Evolutionary conservation across 2,797 vertebrate genomes (phyloP), one percentile per base, ranked within the genome.

Genomic region (Sardinella longiceps): DNA sequence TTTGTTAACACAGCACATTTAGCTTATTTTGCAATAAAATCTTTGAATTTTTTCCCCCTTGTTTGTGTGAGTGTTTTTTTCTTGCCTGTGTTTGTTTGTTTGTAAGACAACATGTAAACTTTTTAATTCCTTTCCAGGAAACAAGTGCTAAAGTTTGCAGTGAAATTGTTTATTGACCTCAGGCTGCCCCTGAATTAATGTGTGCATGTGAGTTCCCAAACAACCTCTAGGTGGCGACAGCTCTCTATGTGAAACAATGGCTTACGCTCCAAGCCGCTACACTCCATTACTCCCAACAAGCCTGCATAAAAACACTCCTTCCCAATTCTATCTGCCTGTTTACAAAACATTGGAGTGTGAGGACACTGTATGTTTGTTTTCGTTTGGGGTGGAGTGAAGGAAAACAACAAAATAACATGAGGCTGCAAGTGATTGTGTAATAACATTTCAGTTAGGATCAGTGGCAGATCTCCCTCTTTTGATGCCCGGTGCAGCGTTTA

Each of bases 221-320:
- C 53, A 5, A 80, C 93, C 95, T 94, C 91, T 82, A 95, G 95
- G 91, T 91, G 95, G 81, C 94, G 94, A 93, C 86, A 95, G 87
- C 87, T 80, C 84, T 85, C 91, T 85, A 70, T 50, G 33, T 30
- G 81, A 37, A n/a, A 30, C 20, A 43, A 77, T 43, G 70, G 37
- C 18, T 70, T 23, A 28, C 25, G 23, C 51, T 53, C 10, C 58
- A 66, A 33, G 23, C 46, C 2, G 15, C 50, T 51, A 15, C 50
- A 53, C 51, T 53, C 51, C 51, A 53, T 53, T 23, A 53, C 15
- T 15, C 28, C 30, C 0, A 33, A 37, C 28, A 77, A 20, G 70
- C 70, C 30, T 20, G 60, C 60, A 30, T 14, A 74, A 77, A 74
- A 37, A 3, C 15, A 77, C 46, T 48, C 46, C 46, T 10, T 48